Base-by-base conservation (phyloP, 1,140 invertebrate genomes). In the Frieseomelitta varia region DNA sequence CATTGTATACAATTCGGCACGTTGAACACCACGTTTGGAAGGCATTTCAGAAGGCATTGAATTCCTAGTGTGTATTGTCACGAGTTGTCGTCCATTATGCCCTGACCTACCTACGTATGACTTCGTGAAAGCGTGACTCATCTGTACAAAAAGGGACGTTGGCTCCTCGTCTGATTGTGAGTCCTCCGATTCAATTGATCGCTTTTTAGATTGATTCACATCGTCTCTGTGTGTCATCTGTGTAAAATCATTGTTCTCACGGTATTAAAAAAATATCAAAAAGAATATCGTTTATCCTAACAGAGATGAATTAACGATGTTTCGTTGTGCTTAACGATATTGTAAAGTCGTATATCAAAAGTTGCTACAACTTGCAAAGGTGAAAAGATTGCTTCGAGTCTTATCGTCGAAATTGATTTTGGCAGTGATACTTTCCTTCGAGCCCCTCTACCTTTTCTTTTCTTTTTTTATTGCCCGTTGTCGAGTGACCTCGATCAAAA, bases 11-110 rank as follows among this genome's bases (percentile, higher is more conserved):
- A 85, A 91, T 89, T 88, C 88, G 90, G 90, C 90, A 91, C 92
- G 88, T 89, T 92, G 91, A 92, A 94, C 90, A 91, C 92, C 91
- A 92, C 87, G 88, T 91, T 91, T 92, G 90, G 91, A 94, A 93
- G 93, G 93, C 93, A 93, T 93, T 93, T 93, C 83, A 92, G 86
- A 94, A 94, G 93, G 93, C 93, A 94, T 93, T 92, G 88, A 91
- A 93, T 94, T 91, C 85, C 90, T 92, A 91, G 85, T 92, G 86
- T 92, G 88, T 94, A 94, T 94, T 93, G 93, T 94, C 93, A 90
- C 90, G 90, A 93, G 88, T 93, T 90, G 90, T 92, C 87, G 90
- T 88, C 87, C 78, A 88, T 86, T 86, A 90, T 93, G 90, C 89
- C 88, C 87, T 90, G 90, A 89, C 90, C 84, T 87, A 91, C 81